These are phyloP conservation scores for Oreochromis tanganicae DNA, from an alignment of 2,113 vertebrate species.

Conservation along the genomic window DNA sequence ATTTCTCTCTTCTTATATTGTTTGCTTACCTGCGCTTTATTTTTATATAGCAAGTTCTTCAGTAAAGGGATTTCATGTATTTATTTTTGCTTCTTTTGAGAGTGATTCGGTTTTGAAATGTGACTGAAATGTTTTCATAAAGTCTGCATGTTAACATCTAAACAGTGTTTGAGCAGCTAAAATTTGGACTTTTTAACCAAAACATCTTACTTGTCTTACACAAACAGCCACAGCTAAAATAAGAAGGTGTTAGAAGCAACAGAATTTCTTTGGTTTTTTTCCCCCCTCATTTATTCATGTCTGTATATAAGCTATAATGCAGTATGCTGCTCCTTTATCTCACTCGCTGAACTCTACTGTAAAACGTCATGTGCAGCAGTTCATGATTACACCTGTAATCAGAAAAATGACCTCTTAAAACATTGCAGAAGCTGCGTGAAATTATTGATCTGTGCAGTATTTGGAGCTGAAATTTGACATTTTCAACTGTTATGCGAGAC, in stretches of 20 bases:
- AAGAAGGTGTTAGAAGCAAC: not conserved
- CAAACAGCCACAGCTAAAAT: not conserved
- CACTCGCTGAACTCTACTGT: not conserved
- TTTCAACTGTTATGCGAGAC: not conserved
- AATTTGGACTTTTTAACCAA: not conserved
- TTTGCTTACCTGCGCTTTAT: not conserved
- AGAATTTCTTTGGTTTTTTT: not conserved
- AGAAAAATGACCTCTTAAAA: not conserved
- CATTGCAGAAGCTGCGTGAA: not conserved
- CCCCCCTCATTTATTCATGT: not conserved
- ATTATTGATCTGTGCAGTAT: not conserved
- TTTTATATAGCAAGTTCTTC: not conserved
- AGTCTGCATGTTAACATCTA: not conserved
- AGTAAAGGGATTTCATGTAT: not conserved
- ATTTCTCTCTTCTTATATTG: not conserved
- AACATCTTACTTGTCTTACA: not conserved
- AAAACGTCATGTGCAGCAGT: not conserved
- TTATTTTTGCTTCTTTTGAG: not conserved
- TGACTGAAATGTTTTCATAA: not conserved
- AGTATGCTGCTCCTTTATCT: not conserved
- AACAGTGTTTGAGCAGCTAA: not conserved
- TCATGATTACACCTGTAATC: not conserved
- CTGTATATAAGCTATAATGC: not conserved
- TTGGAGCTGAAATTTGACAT: not conserved
- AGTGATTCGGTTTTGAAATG: not conserved